Percentiles rank a stretch among this genome's conserved stretches.
Conservation (phyloP, 2,888 invertebrate species). For the Parapristionchus giblindavisi region DNA sequence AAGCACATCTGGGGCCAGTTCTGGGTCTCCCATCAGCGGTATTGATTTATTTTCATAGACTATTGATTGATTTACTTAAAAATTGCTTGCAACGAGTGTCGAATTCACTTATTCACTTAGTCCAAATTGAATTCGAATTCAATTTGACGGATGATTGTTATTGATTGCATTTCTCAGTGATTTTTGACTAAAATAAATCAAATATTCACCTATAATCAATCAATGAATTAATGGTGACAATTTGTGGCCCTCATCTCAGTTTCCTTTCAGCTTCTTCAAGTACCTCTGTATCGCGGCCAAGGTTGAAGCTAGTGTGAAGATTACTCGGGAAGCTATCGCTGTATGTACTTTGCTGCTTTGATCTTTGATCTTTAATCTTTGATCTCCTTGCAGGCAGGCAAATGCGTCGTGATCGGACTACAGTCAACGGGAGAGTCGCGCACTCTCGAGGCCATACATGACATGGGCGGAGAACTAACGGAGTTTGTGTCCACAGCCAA, state of each 20-base stretch:
- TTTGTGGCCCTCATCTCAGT: too few relatives aligned
- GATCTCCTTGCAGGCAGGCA: conserved; percentile 62
- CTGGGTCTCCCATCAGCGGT: conserved; percentile 96
- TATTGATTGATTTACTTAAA: too few relatives aligned
- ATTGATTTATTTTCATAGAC: too few relatives aligned
- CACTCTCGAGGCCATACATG: conserved; percentile 92
- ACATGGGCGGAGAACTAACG: conserved; percentile 92
- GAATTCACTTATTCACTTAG: too few relatives aligned
- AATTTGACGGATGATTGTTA: too few relatives aligned
- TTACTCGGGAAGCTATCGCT: conserved; percentile 28
- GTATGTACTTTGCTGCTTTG: conserved; percentile 14
- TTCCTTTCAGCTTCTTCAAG: conserved; percentile 82
- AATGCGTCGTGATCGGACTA: conserved; percentile 96
- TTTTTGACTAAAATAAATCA: too few relatives aligned
- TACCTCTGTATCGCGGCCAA: conserved; percentile 98
- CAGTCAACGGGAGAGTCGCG: conserved; percentile 98
- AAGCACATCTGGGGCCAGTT: conserved; percentile 99
- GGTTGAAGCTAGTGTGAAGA: conserved; percentile 73
- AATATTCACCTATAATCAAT: too few relatives aligned
- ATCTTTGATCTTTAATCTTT: too few relatives aligned
- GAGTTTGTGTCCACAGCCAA: conserved; percentile 90
- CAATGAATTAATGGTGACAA: too few relatives aligned
- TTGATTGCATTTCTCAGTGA: too few relatives aligned
- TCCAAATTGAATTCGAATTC: too few relatives aligned
- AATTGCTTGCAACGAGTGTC: too few relatives aligned